Conservation (phyloP, 2,113 vertebrate genomes). For the Mus pahari region DNA sequence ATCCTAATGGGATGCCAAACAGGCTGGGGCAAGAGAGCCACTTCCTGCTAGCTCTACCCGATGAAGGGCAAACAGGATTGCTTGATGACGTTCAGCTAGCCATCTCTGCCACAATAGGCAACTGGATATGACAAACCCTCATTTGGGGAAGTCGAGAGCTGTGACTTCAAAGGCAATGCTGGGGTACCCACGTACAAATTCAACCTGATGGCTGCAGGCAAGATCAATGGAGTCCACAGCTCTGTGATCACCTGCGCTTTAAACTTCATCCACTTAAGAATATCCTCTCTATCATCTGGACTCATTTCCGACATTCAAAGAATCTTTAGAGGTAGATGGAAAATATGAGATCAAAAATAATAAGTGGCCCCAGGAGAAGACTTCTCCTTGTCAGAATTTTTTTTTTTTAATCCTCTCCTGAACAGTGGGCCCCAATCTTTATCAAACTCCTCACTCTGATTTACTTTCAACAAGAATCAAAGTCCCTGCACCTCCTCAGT, state of each 20-base stretch:
- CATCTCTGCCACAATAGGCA: constrained; percentile 2
- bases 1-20: not conserved
- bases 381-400: constrained; percentile 48
- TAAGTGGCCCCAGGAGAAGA: constrained; percentile 65
- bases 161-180: not conserved
- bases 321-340: constrained; percentile 61
- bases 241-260: constrained; percentile 47
- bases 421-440: constrained; percentile 14
- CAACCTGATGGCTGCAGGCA: not conserved
- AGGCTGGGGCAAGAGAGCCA: not conserved
- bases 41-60: not conserved
- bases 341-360: constrained; percentile 72
- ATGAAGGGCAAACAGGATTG: not conserved
- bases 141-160: not conserved
- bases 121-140: not conserved
- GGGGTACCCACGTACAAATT: constrained; percentile 7
- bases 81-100: not conserved
- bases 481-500: constrained; percentile 50
- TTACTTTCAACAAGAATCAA: constrained; percentile 72
- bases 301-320: constrained; percentile 73
- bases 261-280: constrained; percentile 48
- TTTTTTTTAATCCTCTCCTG: constrained; percentile 72
- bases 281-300: constrained; percentile 38
- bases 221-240: constrained; percentile 28
- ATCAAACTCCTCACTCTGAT: constrained; percentile 67